Evolutionary conservation across 1,140 invertebrate genomes (phyloP).

Genomic region (Sycobia sp.): DNA sequence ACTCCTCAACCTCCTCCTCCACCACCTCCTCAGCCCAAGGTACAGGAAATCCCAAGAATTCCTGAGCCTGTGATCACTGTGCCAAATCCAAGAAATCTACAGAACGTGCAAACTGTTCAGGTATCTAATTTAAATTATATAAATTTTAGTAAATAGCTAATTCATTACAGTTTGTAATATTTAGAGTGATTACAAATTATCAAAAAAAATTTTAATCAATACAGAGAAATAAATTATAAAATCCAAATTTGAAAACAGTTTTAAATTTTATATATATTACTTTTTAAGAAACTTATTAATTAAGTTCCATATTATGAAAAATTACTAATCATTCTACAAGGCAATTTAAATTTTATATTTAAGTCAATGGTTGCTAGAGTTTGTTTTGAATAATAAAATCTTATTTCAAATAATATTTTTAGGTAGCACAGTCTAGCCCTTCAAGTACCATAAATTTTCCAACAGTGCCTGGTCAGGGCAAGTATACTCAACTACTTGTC

Average conservation of each 20-base stretch:
- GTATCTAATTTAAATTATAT: conserved; percentile 4
- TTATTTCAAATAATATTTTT: conserved; percentile 35
- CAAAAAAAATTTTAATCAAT: background rate
- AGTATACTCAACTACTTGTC: conserved; percentile 77
- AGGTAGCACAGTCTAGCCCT: conserved; percentile 55
- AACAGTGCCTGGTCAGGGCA: conserved; percentile 61
- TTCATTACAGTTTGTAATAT: too few relatives aligned
- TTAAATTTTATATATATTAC: too few relatives aligned
- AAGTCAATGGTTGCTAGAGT: too few relatives aligned
- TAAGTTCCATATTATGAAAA: background rate
- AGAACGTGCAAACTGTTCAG: conserved; percentile 55
- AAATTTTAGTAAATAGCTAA: too few relatives aligned
- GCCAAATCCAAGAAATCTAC: conserved; percentile 59
- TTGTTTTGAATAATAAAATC: too few relatives aligned
- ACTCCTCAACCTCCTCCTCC: conserved; percentile 35
- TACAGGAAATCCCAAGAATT: conserved; percentile 52
- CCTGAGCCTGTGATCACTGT: conserved; percentile 61
- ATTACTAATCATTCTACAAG: too few relatives aligned
- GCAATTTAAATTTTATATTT: too few relatives aligned
- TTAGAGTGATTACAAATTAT: background rate
- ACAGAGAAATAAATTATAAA: too few relatives aligned
- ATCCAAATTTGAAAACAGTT: too few relatives aligned
- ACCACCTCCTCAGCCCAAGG: conserved; percentile 39
- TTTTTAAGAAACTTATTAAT: too few relatives aligned
- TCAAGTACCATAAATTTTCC: conserved; percentile 57